Base-by-base conservation (phyloP, 2,113 vertebrate genomes). In the Gymnarchus niloticus region DNA sequence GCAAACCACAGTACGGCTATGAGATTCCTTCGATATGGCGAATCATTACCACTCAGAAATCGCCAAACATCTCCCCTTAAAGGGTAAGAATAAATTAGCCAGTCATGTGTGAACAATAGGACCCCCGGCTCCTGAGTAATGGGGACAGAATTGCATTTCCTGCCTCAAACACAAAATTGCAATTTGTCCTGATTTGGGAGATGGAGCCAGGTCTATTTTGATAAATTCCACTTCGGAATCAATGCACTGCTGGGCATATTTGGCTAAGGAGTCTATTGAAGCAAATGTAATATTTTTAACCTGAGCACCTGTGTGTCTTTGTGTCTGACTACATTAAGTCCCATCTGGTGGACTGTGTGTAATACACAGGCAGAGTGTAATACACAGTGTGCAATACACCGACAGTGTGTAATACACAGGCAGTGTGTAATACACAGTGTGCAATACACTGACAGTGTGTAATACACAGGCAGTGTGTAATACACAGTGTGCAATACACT, bases 61-160 rank as follows among this genome's bases (percentile, higher is more conserved):
- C 44, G 73, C 48, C 51, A 89, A 87, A 92, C 91, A 89, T 88
- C 86, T 90, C 87, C 91, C 83, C 88, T 83, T 85, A 88, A 90
- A 91, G 86, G 88, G 87, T 77, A 86, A 87, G 78, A 87, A 90
- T 83, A 83, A 56, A 86, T 83, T 90, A 90, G 81, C 52, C 87
- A 86, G 90, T 92, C 91, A 92, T 92, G 89, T 89, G 89, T 88
- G 91, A 92, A 93, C 91, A 94, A 90, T 91, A 90, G 89, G 88
- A 88, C 89, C 86, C 88, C 69, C 57, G 86, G 90, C 88, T 89
- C 87, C 86, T 88, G 91, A 92, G 92, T 93, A 89, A 88, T 89
- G 87, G 89, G 76, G 88, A 83, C 89, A 83, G 81, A 83, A 83
- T 83, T 83, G 81, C 82, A 83, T 57, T 54, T 83, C 54, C 56